Conservation (phyloP, 2,888 invertebrate species). For the Catocala fraxini region DNA sequence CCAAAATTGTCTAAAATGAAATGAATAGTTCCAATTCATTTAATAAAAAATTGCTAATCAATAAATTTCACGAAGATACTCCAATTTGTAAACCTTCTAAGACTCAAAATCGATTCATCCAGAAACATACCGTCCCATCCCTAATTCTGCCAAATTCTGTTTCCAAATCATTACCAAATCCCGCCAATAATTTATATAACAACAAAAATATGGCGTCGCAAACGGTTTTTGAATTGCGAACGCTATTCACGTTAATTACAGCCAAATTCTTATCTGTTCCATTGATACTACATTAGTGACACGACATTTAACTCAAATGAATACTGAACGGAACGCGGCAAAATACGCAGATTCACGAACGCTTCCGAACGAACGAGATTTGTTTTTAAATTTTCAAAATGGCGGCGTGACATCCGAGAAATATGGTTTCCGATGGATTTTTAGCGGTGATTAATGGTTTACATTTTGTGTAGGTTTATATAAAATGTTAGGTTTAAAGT, state of each 20-base stretch:
- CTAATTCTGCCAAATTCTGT: slow-evolving; percentile 17
- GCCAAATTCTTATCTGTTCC: slow-evolving; percentile 61
- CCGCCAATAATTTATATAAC: slow-evolving; percentile 45
- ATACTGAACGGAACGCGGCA: slow-evolving; percentile 44
- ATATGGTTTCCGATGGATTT: slow-evolving; percentile 41
- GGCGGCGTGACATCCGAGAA: slow-evolving; percentile 44
- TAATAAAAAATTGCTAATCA: too few species aligned
- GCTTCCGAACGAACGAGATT: slow-evolving; percentile 37
- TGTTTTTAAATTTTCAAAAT: slow-evolving; percentile 50
- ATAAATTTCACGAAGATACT: too few species aligned
- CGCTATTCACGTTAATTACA: slow-evolving; percentile 61
- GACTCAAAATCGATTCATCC: neutral
- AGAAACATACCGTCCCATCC: slow-evolving; percentile 3
- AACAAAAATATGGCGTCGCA: slow-evolving; percentile 52
- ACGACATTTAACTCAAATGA: slow-evolving; percentile 65
- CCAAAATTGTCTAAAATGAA: too few species aligned
- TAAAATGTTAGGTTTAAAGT: slow-evolving; percentile 3
- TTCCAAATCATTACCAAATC: slow-evolving; percentile 31
- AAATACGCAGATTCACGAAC: slow-evolving; percentile 52
- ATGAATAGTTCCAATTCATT: too few species aligned
- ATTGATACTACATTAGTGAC: slow-evolving; percentile 66
- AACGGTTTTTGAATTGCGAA: slow-evolving; percentile 48
- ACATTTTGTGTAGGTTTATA: neutral
- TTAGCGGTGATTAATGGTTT: slow-evolving; percentile 20
- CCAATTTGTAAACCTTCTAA: too few species aligned